These are phyloP conservation scores for Haplochromis vanheusdeni DNA, from an alignment of 2,113 vertebrate species.

Conservation along the genomic window DNA sequence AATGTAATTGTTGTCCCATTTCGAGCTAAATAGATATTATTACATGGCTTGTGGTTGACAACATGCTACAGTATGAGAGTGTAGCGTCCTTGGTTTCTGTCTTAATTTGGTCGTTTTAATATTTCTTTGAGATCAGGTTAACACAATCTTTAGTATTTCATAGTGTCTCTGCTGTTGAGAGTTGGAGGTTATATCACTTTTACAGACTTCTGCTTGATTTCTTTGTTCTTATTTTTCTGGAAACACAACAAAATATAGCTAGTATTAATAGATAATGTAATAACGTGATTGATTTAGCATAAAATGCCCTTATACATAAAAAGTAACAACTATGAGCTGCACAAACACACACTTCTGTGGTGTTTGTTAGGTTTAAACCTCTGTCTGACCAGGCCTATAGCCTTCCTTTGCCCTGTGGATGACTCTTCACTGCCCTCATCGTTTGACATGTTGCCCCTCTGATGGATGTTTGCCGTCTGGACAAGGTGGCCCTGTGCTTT, in stretches of 20 bases:
- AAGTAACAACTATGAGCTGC: neutral
- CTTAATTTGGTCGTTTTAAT: neutral
- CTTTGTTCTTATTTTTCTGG: neutral
- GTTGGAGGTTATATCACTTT: neutral
- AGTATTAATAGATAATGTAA: neutral
- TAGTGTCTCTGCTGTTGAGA: neutral
- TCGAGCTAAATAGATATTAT: neutral
- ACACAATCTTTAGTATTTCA: neutral
- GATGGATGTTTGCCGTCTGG: conserved; percentile 60
- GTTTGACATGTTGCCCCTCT: conserved; percentile 31
- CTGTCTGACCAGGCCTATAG: neutral
- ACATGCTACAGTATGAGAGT: neutral
- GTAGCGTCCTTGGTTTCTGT: neutral
- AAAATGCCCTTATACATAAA: neutral
- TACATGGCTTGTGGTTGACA: neutral
- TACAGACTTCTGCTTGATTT: neutral
- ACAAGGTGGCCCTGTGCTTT: conserved; percentile 59
- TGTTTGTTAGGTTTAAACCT: neutral
- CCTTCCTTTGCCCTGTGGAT: conserved; percentile 6
- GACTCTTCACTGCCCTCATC: conserved; percentile 30
- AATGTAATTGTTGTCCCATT: neutral
- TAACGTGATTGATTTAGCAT: neutral
- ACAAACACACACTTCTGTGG: neutral
- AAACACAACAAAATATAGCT: neutral
- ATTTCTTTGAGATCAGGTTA: neutral